phyloP scores from a whole-genome alignment of 2,113 vertebrate species.

The Cyphomyrus discorhynchus region DNA sequence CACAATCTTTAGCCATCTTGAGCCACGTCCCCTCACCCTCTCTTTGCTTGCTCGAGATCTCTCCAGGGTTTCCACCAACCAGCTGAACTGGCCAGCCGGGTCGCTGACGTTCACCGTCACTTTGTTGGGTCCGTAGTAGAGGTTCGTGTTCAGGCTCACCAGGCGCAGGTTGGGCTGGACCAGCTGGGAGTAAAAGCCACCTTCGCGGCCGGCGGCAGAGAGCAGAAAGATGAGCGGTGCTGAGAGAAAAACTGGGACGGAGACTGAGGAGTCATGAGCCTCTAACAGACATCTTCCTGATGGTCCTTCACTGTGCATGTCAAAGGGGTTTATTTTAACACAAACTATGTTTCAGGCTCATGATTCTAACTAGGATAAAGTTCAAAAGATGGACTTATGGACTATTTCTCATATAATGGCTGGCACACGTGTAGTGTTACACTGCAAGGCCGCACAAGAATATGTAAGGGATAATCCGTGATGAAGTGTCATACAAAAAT shows the following conservation, averaged over 20 bases:
- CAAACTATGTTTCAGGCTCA: not conserved
- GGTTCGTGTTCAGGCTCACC: constrained; percentile 87
- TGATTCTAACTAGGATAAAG: not conserved
- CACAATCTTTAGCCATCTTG: not conserved
- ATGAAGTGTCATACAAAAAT: not conserved
- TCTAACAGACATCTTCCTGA: not conserved
- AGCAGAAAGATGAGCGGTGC: not conserved
- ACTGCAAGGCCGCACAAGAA: not conserved
- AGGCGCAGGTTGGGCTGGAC: constrained; percentile 67
- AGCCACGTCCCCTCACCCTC: constrained; percentile 53
- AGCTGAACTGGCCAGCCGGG: constrained; percentile 72
- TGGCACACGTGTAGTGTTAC: not conserved
- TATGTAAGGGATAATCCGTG: not conserved
- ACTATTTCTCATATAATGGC: not conserved
- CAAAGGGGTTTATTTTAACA: not conserved
- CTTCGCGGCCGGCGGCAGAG: constrained; percentile 56
- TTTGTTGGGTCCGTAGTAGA: constrained; percentile 81
- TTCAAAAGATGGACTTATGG: not conserved
- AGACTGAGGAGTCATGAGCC: not conserved
- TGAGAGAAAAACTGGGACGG: not conserved
- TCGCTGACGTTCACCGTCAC: constrained; percentile 73
- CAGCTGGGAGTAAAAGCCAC: constrained; percentile 88
- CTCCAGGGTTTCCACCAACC: constrained; percentile 66
- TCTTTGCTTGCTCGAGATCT: constrained; percentile 61
- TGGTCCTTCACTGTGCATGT: not conserved